Evolutionary conservation across 2,888 invertebrate genomes (phyloP).

Genomic region (Melinopterus prodromus): DNA sequence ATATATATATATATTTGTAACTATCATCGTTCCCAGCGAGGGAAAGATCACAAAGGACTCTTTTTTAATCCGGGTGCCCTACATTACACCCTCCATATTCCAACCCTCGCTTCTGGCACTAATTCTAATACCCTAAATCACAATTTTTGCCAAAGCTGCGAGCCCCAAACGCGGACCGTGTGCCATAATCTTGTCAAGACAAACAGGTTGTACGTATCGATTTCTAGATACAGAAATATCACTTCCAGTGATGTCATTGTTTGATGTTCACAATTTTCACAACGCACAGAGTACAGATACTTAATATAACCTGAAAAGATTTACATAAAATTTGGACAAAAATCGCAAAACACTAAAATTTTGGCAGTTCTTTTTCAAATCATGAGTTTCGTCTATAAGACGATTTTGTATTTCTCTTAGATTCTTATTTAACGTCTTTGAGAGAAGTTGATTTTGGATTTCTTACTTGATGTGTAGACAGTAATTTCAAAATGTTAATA

Average conservation of each 20-base stretch:
- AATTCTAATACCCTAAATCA: constrained; percentile 14
- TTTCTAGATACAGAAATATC: constrained; percentile 15
- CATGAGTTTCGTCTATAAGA: no score
- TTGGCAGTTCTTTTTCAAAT: no score
- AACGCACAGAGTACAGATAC: not conserved
- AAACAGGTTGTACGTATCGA: constrained; percentile 19
- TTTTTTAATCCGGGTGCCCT: constrained; percentile 4
- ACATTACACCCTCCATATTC: constrained; percentile 4
- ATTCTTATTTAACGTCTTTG: no score
- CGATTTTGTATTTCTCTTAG: no score
- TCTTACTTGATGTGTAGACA: no score
- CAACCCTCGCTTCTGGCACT: constrained; percentile 13
- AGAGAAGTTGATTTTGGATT: no score
- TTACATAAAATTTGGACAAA: no score
- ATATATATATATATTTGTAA: not conserved
- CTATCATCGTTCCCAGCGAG: not conserved
- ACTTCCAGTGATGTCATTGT: constrained; percentile 14
- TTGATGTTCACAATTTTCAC: not conserved
- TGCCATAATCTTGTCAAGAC: not conserved
- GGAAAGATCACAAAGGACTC: not conserved
- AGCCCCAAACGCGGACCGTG: not conserved
- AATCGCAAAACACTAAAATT: no score
- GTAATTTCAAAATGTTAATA: no score
- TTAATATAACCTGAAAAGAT: no score
- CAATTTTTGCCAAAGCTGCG: not conserved